A percentile compares a stretch with the other conserved stretches of the same genome.
Evolutionary conservation across 2,888 invertebrate species (phyloP).

Genomic region (Caenorhabditis sp.): DNA sequence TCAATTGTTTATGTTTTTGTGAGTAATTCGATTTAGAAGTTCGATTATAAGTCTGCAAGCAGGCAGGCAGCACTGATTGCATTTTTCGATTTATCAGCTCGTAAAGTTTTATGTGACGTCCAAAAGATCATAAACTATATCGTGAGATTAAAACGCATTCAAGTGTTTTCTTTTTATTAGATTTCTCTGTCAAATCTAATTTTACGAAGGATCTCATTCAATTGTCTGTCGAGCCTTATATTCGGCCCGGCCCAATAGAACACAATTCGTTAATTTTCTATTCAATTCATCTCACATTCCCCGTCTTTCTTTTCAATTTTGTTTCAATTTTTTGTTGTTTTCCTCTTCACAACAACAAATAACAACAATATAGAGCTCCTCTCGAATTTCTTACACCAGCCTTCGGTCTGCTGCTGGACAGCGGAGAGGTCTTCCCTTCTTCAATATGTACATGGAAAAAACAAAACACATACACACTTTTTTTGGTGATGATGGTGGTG

Average conservation of each 20-base stretch:
- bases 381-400: neutral
- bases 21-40: neutral
- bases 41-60: neutral
- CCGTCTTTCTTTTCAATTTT: neutral
- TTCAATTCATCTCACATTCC: neutral
- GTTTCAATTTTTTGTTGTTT: neutral
- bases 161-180: too few relatives aligned
- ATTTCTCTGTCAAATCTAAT: too few relatives aligned
- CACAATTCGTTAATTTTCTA: too few relatives aligned
- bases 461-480: neutral
- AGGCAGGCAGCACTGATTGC: neutral
- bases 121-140: too few relatives aligned
- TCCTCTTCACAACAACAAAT: neutral
- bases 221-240: too few relatives aligned
- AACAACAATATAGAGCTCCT: too few relatives aligned
- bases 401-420: neutral
- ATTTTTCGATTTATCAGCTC: neutral
- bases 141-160: too few relatives aligned
- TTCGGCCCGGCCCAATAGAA: too few relatives aligned
- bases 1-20: neutral
- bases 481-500: neutral
- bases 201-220: too few relatives aligned
- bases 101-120: too few relatives aligned
- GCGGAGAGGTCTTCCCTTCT: neutral
- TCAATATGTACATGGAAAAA: neutral